phyloP scores from a whole-genome alignment of 2,797 vertebrate species.

The Neosilurus hyrtlii region DNA sequence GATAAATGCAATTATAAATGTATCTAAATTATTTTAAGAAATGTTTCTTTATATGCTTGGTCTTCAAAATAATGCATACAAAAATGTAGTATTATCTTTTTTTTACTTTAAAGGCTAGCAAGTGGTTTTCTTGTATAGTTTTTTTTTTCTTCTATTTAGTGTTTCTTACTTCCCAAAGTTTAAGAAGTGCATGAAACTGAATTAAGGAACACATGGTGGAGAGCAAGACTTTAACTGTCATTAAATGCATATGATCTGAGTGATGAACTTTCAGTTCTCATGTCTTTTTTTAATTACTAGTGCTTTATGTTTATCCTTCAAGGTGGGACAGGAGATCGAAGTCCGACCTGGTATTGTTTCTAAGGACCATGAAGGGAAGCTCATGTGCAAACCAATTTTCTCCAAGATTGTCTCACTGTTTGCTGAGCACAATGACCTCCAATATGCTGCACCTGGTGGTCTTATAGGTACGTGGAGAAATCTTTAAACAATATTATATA shows the following conservation, averaged over 20 bases:
- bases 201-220: neutral
- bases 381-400: slow-evolving; percentile 99
- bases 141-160: neutral
- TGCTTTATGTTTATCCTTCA: neutral
- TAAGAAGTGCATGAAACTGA: neutral
- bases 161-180: neutral
- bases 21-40: too few relatives aligned
- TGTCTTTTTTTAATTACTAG: neutral
- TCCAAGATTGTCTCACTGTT: slow-evolving; percentile 98
- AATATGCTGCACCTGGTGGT: slow-evolving; percentile 94
- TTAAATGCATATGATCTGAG: neutral
- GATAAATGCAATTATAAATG: too few relatives aligned
- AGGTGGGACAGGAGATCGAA: slow-evolving; percentile 98
- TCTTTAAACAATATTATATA: neutral
- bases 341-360: slow-evolving; percentile 97
- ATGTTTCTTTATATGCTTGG: too few relatives aligned
- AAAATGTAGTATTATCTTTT: too few relatives aligned
- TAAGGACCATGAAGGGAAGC: slow-evolving; percentile 97
- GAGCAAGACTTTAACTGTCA: neutral
- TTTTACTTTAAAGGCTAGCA: neutral
- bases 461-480: slow-evolving; percentile 83
- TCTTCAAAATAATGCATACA: too few relatives aligned
- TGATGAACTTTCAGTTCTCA: neutral
- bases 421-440: slow-evolving; percentile 96
- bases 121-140: too few relatives aligned